Evolutionary conservation across 2,113 vertebrate species (phyloP), one percentile per base, ranked within the genome.

Genomic region (Plectropomus leopardus): DNA sequence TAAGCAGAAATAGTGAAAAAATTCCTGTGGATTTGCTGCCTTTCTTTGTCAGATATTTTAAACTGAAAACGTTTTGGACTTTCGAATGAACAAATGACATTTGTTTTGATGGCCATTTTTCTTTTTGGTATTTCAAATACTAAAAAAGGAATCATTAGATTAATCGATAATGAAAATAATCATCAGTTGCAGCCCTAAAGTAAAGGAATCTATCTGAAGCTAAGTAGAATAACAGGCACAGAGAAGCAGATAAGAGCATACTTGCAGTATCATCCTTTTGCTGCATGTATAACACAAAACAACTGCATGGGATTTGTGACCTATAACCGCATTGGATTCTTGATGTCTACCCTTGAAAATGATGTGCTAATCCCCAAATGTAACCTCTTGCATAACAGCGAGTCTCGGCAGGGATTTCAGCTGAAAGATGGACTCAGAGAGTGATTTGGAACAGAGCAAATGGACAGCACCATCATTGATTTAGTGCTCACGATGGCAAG

Each of bases 361-460:
- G 64, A 90, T 58, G 80, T 82, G 84, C 83, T 87, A 93, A 93
- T 93, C 91, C 91, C 83, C 76, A 88, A 91, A 91, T 47, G 86
- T 72, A 78, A 78, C 86, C 89, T 82, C 85, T 93, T 93, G 89
- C 91, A 66, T 93, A 93, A 93, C 82, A 0, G 24, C 14, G 26
- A 71, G 86, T 92, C 90, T 85, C 88, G 17, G 76, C 16, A 1
- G 77, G 86, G 87, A 93, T 90, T 92, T 89, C 57, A 78, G 77
- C 76, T 16, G 66, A 89, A 88, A 82, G 90, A 91, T 85, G 83
- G 86, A 86, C 78, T 76, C 69, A 51, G 69, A 76, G 80, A 76
- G 80, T 58, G 65, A 83, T 89, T 90, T 87, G 70, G 74, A 85
- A 69, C 72, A 72, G 59, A 67, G 70, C 83, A 80, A 85, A 89